Conservation (phyloP, 2,888 invertebrate species). For the Pomacea canaliculata region DNA sequence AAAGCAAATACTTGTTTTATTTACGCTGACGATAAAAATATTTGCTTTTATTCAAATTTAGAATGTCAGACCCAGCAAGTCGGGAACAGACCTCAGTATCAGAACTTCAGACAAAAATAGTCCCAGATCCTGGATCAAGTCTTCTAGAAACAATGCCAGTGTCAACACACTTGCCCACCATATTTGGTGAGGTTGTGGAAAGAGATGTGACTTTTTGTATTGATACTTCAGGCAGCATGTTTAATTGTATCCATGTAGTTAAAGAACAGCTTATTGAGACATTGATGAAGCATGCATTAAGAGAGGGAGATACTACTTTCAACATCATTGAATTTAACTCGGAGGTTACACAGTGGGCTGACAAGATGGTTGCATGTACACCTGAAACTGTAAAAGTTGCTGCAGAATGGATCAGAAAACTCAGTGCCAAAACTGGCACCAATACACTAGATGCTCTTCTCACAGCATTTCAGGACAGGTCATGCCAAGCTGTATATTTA, state of each 20-base stretch:
- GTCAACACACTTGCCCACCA: constrained; percentile 45
- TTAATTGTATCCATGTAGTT: constrained; percentile 61
- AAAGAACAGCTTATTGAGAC: constrained; percentile 66
- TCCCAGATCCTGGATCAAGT: neutral
- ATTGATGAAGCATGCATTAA: constrained; percentile 52
- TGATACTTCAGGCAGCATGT: constrained; percentile 70
- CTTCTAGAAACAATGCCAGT: neutral
- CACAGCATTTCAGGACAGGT: constrained; percentile 60
- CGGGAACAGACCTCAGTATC: too few relatives aligned
- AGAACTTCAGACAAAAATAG: too few relatives aligned
- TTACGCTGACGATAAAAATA: too few relatives aligned
- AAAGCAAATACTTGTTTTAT: too few relatives aligned
- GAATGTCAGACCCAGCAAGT: too few relatives aligned
- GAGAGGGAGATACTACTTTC: constrained; percentile 55
- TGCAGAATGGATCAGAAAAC: constrained; percentile 62
- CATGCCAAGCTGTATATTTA: constrained; percentile 65
- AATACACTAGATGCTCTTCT: constrained; percentile 67
- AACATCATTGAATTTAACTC: constrained; percentile 69
- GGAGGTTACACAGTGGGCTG: constrained; percentile 67
- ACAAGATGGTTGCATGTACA: constrained; percentile 66
- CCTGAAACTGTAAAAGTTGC: constrained; percentile 67
- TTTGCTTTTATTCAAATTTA: too few relatives aligned
- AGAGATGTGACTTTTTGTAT: constrained; percentile 67
- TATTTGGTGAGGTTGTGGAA: constrained; percentile 64
- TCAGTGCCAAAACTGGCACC: constrained; percentile 66